A percentile compares a stretch with the other conserved stretches of the same genome.
phyloP scores from a whole-genome alignment of 2,888 invertebrate genomes.

The Tinea pellionella region DNA sequence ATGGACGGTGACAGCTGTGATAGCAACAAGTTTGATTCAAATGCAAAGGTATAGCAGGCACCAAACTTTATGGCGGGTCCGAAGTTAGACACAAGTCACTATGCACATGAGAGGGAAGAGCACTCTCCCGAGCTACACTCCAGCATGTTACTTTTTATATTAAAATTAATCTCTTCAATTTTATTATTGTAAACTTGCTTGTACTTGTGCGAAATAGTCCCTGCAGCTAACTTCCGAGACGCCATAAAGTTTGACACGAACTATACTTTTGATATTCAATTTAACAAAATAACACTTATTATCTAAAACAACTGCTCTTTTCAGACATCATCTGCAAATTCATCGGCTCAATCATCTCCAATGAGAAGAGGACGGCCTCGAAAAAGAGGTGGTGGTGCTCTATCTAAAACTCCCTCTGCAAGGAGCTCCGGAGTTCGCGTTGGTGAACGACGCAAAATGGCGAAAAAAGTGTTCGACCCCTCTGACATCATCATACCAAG shows the following conservation, averaged over 20 bases:
- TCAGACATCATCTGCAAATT: conserved; percentile 59
- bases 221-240: too few species aligned
- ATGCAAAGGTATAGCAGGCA: conserved; percentile 58
- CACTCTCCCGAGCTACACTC: too few species aligned
- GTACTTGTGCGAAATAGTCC: too few species aligned
- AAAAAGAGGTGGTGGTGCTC: conserved; percentile 40
- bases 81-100: too few species aligned
- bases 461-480: conserved; percentile 87
- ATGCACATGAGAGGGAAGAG: too few species aligned
- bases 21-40: conserved; percentile 56
- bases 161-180: too few species aligned
- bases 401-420: conserved; percentile 24
- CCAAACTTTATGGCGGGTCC: too few species aligned
- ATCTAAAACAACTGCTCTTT: not conserved
- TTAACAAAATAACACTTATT: too few species aligned
- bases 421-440: conserved; percentile 51
- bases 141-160: too few species aligned
- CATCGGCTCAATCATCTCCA: conserved; percentile 60
- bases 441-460: conserved; percentile 76
- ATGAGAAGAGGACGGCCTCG: conserved; percentile 57
- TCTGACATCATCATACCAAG: conserved; percentile 83
- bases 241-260: too few species aligned
- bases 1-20: conserved; percentile 69
- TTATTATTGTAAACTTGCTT: too few species aligned
- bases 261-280: not conserved